Conservation (phyloP, 2,797 vertebrate genomes). For the Phrynocephalus forsythii region DNA sequence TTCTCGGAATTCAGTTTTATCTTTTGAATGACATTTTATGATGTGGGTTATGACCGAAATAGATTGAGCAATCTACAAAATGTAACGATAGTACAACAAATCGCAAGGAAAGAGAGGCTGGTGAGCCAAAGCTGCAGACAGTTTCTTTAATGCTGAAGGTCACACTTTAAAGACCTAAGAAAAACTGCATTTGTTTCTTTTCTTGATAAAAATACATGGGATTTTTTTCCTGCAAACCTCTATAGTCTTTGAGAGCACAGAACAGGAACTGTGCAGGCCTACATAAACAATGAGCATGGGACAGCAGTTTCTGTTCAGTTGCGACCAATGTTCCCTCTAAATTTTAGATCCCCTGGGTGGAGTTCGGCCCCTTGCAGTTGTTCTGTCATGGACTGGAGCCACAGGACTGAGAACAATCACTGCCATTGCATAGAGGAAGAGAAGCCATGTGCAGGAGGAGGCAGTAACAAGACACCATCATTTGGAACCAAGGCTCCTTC, state of each 20-base stretch:
- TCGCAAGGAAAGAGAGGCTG: background rate
- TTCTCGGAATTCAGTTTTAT: constrained; percentile 20
- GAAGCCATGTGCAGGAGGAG: too few species aligned
- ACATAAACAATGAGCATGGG: background rate
- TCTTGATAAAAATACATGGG: background rate
- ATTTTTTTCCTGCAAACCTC: background rate
- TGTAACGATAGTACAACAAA: background rate
- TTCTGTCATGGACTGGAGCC: too few species aligned
- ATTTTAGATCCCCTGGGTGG: too few species aligned
- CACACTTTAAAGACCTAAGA: background rate
- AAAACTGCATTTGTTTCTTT: constrained; percentile 25
- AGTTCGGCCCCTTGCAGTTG: too few species aligned
- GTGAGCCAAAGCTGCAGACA: background rate
- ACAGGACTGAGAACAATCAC: too few species aligned
- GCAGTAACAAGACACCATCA: too few species aligned
- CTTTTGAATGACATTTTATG: constrained; percentile 1
- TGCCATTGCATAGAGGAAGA: too few species aligned
- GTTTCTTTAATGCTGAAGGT: background rate
- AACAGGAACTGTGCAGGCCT: background rate
- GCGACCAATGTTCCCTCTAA: background rate
- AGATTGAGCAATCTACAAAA: background rate
- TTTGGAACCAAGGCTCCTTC: too few species aligned
- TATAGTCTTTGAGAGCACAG: background rate
- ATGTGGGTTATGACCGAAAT: background rate
- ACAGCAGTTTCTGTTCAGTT: background rate